A percentile compares a stretch with the other conserved stretches of the same genome.
phyloP scores from a whole-genome alignment of 2,113 vertebrate genomes.

The Strix uralensis region DNA sequence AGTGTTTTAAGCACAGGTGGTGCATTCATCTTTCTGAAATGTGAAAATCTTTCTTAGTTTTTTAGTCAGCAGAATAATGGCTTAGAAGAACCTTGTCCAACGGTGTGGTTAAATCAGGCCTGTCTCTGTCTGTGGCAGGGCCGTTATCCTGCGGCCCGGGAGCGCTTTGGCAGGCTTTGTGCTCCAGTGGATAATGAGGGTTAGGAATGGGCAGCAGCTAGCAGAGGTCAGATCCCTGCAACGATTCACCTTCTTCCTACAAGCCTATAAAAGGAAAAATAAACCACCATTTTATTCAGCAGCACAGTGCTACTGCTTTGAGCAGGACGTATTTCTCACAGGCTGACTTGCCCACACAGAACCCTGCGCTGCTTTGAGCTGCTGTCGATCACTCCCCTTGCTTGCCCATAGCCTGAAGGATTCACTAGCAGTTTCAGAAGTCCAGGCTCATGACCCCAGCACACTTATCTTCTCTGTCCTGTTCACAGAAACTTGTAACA shows the following conservation, averaged over 20 bases:
- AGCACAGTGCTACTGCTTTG: neutral
- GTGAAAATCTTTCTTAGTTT: neutral
- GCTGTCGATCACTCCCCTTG: neutral
- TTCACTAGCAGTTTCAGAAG: neutral
- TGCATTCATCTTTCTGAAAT: neutral
- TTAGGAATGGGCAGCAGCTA: neutral
- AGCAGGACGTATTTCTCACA: neutral
- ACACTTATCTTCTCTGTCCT: neutral
- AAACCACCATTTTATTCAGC: neutral
- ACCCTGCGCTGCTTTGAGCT: fast-evolving
- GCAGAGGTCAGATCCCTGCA: neutral
- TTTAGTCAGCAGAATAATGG: neutral
- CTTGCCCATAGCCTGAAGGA: neutral
- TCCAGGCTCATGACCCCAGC: neutral
- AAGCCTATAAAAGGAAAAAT: neutral
- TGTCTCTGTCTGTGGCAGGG: neutral
- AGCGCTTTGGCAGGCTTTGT: neutral
- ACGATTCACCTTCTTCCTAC: neutral
- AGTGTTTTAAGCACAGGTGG: neutral
- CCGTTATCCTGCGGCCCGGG: neutral
- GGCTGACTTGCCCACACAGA: neutral
- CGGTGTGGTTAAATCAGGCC: neutral
- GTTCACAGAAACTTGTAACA: fast-evolving
- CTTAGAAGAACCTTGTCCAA: neutral
- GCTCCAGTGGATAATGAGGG: neutral